Conservation (phyloP, 2,113 vertebrate genomes). For the Picathartes gymnocephalus region DNA sequence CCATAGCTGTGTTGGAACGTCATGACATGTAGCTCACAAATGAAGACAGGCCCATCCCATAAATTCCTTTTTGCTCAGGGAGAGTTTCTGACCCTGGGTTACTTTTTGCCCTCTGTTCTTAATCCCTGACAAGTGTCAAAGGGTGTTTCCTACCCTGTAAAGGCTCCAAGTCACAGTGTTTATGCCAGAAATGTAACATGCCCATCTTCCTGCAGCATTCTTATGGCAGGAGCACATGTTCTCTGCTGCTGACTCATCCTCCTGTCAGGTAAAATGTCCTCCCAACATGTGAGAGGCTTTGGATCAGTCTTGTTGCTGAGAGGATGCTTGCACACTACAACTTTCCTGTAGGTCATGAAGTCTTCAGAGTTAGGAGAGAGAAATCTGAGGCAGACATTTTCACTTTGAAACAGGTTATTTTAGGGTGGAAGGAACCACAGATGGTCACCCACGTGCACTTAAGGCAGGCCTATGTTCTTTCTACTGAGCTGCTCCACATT, state of each 20-base stretch:
- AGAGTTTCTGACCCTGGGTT: not conserved
- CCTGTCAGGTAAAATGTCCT: not conserved
- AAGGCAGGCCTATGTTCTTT: not conserved
- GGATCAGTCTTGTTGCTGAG: not conserved
- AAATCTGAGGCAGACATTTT: not conserved
- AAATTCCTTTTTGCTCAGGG: not conserved
- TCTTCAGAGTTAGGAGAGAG: not conserved
- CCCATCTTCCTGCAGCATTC: not conserved
- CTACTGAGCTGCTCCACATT: accelerated
- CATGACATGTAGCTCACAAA: not conserved
- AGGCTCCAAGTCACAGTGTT: not conserved
- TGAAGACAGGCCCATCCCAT: not conserved
- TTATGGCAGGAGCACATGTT: not conserved
- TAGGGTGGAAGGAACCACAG: not conserved
- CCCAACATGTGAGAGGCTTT: not conserved
- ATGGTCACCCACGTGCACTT: not conserved
- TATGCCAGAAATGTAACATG: not conserved
- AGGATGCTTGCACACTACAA: not conserved
- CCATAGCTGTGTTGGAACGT: not conserved
- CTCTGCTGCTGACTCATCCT: not conserved
- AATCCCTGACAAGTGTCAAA: not conserved
- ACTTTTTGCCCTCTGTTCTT: not conserved
- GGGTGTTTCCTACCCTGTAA: not conserved
- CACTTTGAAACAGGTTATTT: not conserved
- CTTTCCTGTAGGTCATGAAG: not conserved